These are phyloP conservation scores for Bettongia penicillata DNA, from an alignment of 2,113 vertebrate species.

Conservation along the genomic window DNA sequence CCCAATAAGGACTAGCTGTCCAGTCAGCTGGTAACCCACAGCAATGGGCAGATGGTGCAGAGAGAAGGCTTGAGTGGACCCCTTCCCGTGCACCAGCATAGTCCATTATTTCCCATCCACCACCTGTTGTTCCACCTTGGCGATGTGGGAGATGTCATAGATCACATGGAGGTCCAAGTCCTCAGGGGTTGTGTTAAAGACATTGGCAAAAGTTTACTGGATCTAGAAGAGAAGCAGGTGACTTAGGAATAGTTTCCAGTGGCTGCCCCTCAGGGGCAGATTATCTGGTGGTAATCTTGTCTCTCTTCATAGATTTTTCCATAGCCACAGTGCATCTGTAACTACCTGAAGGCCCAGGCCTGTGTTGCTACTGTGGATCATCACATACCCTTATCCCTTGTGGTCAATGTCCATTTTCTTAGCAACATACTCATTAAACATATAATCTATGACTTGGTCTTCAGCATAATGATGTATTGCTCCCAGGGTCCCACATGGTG, in stretches of 20 bases:
- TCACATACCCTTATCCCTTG: constrained; percentile 95
- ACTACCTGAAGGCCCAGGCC: constrained; percentile 90
- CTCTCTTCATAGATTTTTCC: too few relatives aligned
- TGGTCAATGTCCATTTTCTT: constrained; percentile 97
- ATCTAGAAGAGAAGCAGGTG: constrained; percentile 89
- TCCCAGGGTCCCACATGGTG: constrained; percentile 96
- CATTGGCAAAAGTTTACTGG: too few relatives aligned
- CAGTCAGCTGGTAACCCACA: constrained; percentile 95
- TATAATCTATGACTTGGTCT: constrained; percentile 98
- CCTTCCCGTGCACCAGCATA: constrained; percentile 92
- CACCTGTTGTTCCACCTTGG: constrained; percentile 95
- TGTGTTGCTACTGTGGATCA: constrained; percentile 96
- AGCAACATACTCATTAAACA: constrained; percentile 93
- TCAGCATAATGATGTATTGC: constrained; percentile 97
- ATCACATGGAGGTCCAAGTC: constrained; percentile 79
- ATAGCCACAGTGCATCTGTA: too few relatives aligned
- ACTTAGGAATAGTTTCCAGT: constrained; percentile 96
- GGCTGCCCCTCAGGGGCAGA: constrained; percentile 91
- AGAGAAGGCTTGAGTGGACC: constrained; percentile 92
- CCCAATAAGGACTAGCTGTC: constrained; percentile 93
- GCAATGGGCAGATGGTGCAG: constrained; percentile 95
- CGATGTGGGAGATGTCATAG: constrained; percentile 96
- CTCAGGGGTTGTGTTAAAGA: too few relatives aligned
- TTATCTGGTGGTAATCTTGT: constrained; percentile 90
- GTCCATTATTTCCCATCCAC: constrained; percentile 92